Evolutionary conservation across 2,797 vertebrate species (phyloP), one percentile per base, ranked within the genome.

Genomic region (Geotrypetes seraphini): DNA sequence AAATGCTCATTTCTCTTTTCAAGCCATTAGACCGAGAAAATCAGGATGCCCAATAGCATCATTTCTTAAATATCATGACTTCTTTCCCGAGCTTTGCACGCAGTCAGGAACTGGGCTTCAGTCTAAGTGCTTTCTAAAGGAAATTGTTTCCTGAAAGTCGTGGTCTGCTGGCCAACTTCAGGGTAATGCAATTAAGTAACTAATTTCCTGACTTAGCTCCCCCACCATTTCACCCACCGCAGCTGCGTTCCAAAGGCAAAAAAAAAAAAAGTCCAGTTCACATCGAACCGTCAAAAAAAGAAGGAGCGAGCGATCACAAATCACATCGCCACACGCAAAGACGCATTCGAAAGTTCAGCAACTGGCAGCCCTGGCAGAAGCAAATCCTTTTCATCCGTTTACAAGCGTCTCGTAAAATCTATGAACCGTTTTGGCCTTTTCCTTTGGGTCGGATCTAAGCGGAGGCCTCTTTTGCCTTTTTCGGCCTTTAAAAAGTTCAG

Each of bases 151-250:
- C 81, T 83, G 75, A 71, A 81, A 76, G 62, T 60, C 73, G 70
- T 75, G 75, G 74, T 76, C 73, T 79, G 61, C 73, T 83, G 86
- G 83, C 80, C 81, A 81, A 68, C 58, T 83, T 88, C 84, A 76
- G 57, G 59, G 83, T 94, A 91, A 94, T 86, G 83, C 51, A 81
- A 95, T 93, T 92, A 91, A 78, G 75, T 66, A 86, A 81, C 83
- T 89, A 83, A 91, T 91, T 95, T 92, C 89, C 90, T 86, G 84
- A 79, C 83, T 83, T 85, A 76, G 75, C 85, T 88, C 85, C 81
- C 76, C 77, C 66, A 57, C 66, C 71, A 80, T 83, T 86, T 87
- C 83, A 89, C 85, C 86, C 85, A 78, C 87, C 86, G 88, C 66
- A 79, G 70, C 71, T 55, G 68, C 44, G 34, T 57, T 61, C 48